Conservation (phyloP, 2,113 vertebrate species). For the Chloebia gouldiae region DNA sequence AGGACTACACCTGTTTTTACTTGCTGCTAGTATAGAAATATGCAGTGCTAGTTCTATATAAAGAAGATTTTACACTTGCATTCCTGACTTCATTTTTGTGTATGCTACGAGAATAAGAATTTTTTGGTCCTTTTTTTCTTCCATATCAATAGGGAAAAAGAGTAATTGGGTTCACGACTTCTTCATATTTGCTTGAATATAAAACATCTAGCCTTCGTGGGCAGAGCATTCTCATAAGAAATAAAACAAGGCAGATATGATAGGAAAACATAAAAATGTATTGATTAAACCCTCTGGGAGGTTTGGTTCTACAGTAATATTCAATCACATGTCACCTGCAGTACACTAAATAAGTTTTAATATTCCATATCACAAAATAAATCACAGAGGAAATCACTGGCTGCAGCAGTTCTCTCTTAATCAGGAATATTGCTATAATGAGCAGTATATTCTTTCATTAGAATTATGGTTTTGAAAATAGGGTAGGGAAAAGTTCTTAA, state of each 20-base stretch:
- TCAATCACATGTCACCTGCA: not conserved
- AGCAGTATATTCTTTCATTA: not conserved
- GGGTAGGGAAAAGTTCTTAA: not conserved
- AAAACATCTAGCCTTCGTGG: not conserved
- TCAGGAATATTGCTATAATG: not conserved
- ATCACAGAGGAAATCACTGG: not conserved
- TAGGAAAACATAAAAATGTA: constrained; percentile 14
- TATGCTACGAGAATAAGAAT: not conserved
- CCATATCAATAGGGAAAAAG: not conserved
- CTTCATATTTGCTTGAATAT: not conserved
- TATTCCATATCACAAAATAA: not conserved
- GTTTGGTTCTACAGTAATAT: not conserved
- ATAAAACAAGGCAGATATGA: not conserved
- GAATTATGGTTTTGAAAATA: not conserved
- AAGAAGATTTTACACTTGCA: not conserved
- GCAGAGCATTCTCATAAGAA: not conserved
- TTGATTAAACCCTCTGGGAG: not conserved
- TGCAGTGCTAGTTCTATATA: not conserved
- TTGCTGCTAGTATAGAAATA: not conserved
- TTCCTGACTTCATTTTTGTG: not conserved
- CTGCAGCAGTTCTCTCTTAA: not conserved
- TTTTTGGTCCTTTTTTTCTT: not conserved
- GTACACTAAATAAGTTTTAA: not conserved
- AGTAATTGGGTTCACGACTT: not conserved
- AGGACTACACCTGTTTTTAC: not conserved